Percentiles rank a stretch among this genome's conserved stretches.
Conservation (phyloP, 2,797 vertebrate species). For the Monodelphis domestica region DNA sequence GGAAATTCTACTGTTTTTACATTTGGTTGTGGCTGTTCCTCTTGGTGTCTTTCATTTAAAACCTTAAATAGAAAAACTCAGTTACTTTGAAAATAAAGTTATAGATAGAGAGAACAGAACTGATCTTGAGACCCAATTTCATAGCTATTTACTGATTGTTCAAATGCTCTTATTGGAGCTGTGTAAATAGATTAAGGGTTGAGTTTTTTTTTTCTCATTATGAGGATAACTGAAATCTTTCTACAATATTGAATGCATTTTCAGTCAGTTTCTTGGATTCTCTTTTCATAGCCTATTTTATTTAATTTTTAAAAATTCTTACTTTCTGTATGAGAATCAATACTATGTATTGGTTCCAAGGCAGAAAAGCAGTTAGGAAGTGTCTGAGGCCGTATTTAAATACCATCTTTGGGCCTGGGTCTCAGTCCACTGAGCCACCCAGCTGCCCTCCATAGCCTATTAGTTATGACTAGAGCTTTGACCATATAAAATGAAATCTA, state of each 20-base stretch:
- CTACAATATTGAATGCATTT: conserved; percentile 36
- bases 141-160: neutral
- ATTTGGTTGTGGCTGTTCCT: conserved; percentile 9
- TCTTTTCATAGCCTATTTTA: neutral
- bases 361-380: no score
- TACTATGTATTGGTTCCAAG: no score
- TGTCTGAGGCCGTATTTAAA: no score
- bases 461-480: conserved; percentile 36
- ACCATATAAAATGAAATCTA: conserved; percentile 33
- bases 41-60: conserved; percentile 51
- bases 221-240: conserved; percentile 28
- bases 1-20: neutral
- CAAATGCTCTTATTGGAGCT: conserved; percentile 39
- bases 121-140: neutral
- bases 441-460: no score
- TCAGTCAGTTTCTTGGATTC: neutral
- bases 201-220: neutral
- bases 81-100: conserved; percentile 1
- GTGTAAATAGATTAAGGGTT: conserved; percentile 27
- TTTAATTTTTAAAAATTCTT: no score
- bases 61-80: conserved; percentile 9
- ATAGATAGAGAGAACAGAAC: neutral
- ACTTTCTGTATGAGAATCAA: no score
- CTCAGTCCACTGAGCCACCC: no score
- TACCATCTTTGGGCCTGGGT: no score